These are phyloP conservation scores for Embiotoca jacksoni DNA, from an alignment of 2,113 vertebrate species.

Conservation along the genomic window DNA sequence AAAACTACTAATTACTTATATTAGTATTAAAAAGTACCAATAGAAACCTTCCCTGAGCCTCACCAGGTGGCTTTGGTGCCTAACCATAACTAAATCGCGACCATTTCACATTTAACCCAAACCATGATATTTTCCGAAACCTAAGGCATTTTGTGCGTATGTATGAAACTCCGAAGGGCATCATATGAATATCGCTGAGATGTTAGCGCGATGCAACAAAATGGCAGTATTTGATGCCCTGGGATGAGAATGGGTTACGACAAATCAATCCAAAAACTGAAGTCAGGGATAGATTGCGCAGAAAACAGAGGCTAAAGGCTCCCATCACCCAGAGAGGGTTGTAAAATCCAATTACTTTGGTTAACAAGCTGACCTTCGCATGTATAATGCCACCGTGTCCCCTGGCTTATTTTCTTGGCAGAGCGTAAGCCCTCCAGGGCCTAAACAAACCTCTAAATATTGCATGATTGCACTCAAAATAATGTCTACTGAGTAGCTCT, in stretches of 20 bases:
- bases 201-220: too few species aligned
- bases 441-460: conserved; percentile 72
- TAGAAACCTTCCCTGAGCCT: too few species aligned
- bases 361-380: conserved; percentile 84
- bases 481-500: conserved; percentile 59
- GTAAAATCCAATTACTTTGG: conserved; percentile 83
- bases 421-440: conserved; percentile 59
- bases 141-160: too few species aligned
- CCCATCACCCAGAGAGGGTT: conserved; percentile 64
- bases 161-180: too few species aligned
- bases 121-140: too few species aligned
- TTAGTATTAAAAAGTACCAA: too few species aligned
- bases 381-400: conserved; percentile 76
- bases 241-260: conserved; percentile 14
- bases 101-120: too few species aligned
- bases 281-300: conserved; percentile 57
- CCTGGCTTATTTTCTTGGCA: conserved; percentile 74
- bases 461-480: conserved; percentile 75
- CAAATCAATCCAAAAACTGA: conserved; percentile 73
- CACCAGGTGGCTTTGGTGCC: too few species aligned
- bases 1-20: too few species aligned
- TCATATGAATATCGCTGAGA: too few species aligned
- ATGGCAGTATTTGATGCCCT: too few species aligned
- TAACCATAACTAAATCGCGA: too few species aligned
- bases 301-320: conserved; percentile 58